Conservation (phyloP, 2,797 vertebrate species). For the Acrossocheilus fasciatus region DNA sequence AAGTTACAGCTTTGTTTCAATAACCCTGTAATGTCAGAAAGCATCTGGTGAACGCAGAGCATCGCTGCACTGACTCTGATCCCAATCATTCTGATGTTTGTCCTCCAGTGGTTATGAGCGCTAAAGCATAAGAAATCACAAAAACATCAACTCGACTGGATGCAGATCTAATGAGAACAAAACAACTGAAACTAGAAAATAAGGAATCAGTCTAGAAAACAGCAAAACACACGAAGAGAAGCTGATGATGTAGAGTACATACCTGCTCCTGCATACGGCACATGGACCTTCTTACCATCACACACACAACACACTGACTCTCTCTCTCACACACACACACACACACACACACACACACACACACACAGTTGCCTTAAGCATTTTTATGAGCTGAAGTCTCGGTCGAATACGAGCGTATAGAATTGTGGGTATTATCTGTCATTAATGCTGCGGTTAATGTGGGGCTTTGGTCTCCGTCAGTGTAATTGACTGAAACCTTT, state of each 20-base stretch:
- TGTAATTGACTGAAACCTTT: conserved; percentile 49
- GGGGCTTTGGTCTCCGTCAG: conserved; percentile 46
- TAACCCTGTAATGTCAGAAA: neutral
- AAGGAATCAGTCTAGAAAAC: neutral
- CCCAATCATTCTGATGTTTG: neutral
- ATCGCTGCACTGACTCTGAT: neutral
- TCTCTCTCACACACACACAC: neutral
- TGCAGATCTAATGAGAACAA: neutral
- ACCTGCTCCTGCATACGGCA: neutral
- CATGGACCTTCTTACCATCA: neutral
- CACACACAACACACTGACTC: neutral
- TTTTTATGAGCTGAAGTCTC: neutral
- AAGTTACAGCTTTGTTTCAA: neutral
- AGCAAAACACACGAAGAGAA: neutral
- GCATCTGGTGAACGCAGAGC: neutral
- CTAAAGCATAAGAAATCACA: neutral
- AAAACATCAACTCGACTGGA: neutral
- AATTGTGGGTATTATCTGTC: conserved; percentile 44
- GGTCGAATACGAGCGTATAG: neutral
- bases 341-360: neutral
- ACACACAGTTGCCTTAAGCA: neutral
- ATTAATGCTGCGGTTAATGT: conserved; percentile 52
- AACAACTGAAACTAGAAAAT: neutral
- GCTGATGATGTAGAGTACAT: neutral
- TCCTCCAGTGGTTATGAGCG: neutral